A percentile compares a stretch with the other conserved stretches of the same genome.
phyloP scores from a whole-genome alignment of 2,888 invertebrate species.

The Dimorphilus gyrociliatus region DNA sequence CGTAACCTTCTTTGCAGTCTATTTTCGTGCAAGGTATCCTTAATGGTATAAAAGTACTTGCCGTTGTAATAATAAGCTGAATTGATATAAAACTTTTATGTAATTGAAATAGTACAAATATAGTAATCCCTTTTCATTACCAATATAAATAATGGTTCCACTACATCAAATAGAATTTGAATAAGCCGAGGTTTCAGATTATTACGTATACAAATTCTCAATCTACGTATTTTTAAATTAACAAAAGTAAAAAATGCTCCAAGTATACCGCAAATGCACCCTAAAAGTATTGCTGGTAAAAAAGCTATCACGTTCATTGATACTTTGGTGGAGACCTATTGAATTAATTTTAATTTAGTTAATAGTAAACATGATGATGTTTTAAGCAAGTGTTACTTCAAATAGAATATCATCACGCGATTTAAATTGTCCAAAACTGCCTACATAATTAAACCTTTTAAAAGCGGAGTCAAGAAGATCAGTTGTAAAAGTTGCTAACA shows the following conservation, averaged over 20 bases:
- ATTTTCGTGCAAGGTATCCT: too few relatives aligned
- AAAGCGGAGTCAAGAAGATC: conserved; percentile 12
- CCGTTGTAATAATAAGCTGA: too few relatives aligned
- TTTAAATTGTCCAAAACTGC: conserved; percentile 10
- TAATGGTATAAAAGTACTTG: too few relatives aligned
- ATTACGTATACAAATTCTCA: conserved; percentile 16
- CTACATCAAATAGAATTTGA: conserved; percentile 13
- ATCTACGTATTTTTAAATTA: conserved; percentile 34
- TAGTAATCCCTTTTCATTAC: not conserved
- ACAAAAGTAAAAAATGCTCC: conserved; percentile 38
- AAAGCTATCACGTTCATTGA: conserved; percentile 32
- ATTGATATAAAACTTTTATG: too few relatives aligned
- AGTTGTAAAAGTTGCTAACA: conserved; percentile 15
- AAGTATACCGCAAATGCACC: conserved; percentile 34
- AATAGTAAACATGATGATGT: too few relatives aligned
- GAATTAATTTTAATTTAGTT: too few relatives aligned
- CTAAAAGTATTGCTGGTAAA: conserved; percentile 35
- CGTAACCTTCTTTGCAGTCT: too few relatives aligned
- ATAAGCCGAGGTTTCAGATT: conserved; percentile 7
- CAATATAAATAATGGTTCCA: conserved; percentile 15
- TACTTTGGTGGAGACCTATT: too few relatives aligned
- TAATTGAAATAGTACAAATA: too few relatives aligned
- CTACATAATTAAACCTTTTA: conserved; percentile 8
- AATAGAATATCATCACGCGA: conserved; percentile 11
- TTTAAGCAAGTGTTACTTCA: too few relatives aligned